phyloP scores from a whole-genome alignment of 2,113 vertebrate species.

The Tupaia chinensis region DNA sequence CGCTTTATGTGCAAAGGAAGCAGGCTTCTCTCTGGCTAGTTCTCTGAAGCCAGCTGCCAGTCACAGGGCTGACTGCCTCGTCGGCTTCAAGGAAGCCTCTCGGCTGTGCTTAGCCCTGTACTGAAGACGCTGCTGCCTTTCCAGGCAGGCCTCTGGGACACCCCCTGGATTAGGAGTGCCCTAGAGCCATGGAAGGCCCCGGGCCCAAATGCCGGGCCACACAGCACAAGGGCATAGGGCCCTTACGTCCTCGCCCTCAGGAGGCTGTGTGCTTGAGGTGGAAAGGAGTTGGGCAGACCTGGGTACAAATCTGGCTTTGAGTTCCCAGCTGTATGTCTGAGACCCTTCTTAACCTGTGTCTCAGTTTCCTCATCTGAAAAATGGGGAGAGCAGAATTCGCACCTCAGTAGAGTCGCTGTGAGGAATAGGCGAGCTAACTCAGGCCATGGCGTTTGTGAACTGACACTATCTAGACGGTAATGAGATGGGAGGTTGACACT shows the following conservation, averaged over 20 bases:
- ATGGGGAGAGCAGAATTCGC: background rate
- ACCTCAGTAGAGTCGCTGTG: background rate
- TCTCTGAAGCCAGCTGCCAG: constrained; percentile 68
- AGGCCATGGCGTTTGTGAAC: background rate
- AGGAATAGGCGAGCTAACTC: background rate
- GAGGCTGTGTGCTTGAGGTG: background rate
- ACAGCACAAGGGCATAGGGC: background rate
- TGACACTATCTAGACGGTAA: background rate
- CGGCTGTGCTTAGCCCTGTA: background rate
- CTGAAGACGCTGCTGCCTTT: background rate
- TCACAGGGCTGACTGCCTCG: background rate
- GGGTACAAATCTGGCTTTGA: background rate
- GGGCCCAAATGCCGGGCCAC: background rate
- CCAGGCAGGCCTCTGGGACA: background rate
- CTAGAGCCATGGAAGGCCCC: background rate
- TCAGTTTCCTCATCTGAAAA: background rate
- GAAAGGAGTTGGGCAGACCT: background rate
- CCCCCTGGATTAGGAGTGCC: background rate
- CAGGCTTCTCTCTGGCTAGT: constrained; percentile 40
- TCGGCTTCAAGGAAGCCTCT: background rate
- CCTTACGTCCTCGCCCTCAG: background rate
- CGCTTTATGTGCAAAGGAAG: constrained; percentile 70
- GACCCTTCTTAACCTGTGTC: background rate
- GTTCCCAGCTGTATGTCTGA: background rate
- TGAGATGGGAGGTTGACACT: background rate